Conservation (phyloP, 2,888 invertebrate genomes). For the Julus scanicus region DNA sequence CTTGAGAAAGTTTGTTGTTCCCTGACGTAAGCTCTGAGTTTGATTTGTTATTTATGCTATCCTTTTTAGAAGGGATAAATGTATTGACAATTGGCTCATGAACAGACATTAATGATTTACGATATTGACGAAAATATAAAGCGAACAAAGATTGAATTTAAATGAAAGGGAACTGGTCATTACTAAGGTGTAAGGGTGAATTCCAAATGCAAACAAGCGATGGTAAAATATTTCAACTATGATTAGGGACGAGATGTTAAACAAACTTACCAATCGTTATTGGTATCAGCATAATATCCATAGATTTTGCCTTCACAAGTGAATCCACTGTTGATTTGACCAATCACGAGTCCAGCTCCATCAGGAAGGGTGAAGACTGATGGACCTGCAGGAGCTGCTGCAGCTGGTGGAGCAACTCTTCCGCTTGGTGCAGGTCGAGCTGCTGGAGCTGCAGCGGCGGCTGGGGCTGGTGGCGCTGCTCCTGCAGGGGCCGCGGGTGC, state of each 20-base stretch:
- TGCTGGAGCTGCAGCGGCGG: slow-evolving; percentile 20
- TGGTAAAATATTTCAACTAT: no score
- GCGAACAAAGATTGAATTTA: no score
- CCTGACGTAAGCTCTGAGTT: background rate
- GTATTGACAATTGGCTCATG: no score
- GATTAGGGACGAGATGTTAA: background rate
- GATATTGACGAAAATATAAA: background rate
- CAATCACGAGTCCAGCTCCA: slow-evolving; percentile 56
- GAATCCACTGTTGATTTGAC: slow-evolving; percentile 59
- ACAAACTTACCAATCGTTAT: slow-evolving; percentile 56
- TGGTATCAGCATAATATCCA: slow-evolving; percentile 61
- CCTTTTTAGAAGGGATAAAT: background rate
- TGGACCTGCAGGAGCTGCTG: slow-evolving; percentile 51
- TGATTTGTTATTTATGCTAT: background rate
- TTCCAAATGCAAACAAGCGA: no score
- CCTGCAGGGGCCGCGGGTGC: background rate
- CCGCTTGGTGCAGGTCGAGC: slow-evolving; percentile 47
- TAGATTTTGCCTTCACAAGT: slow-evolving; percentile 62
- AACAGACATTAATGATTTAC: background rate
- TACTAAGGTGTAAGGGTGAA: no score
- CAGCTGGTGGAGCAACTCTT: background rate
- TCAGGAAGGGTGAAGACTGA: slow-evolving; percentile 55
- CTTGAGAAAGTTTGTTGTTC: background rate
- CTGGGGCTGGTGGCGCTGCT: background rate
- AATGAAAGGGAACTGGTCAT: no score